These are phyloP conservation scores for Tuberolachnus salignus DNA, from an alignment of 2,888 invertebrate genomes.

Conservation along the genomic window DNA sequence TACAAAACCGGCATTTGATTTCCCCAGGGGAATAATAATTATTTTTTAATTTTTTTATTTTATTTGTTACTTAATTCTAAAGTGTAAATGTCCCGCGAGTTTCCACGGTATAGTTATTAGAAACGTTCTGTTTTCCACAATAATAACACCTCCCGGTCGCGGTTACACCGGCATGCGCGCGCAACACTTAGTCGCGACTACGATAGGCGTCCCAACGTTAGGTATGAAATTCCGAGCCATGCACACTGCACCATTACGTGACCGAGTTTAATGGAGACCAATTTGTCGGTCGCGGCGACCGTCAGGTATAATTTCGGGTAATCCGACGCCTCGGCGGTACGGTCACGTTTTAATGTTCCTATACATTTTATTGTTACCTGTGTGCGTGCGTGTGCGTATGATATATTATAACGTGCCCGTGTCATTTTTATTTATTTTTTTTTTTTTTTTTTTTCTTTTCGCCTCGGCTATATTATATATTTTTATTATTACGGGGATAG, in stretches of 20 bases:
- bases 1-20: no score
- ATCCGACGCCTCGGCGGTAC: constrained; percentile 47
- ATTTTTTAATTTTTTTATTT: no score
- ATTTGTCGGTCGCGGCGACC: constrained; percentile 53
- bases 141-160: not conserved
- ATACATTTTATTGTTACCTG: constrained; percentile 24
- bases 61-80: no score
- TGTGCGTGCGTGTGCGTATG: not conserved
- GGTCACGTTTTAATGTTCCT: constrained; percentile 52
- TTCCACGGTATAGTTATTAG: no score
- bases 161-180: not conserved
- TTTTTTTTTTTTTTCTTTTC: constrained; percentile 22
- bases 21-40: no score
- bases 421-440: not conserved
- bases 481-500: not conserved
- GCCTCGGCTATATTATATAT: constrained; percentile 6
- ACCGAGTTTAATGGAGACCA: constrained; percentile 54
- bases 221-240: constrained; percentile 34
- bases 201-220: not conserved
- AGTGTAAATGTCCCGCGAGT: no score
- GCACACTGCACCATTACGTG: constrained; percentile 34
- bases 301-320: constrained; percentile 49
- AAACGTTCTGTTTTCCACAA: no score
- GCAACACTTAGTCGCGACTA: no score
- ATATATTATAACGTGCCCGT: not conserved